These are phyloP conservation scores for Oenanthe melanoleuca DNA, from an alignment of 2,113 vertebrate genomes.

Conservation along the genomic window DNA sequence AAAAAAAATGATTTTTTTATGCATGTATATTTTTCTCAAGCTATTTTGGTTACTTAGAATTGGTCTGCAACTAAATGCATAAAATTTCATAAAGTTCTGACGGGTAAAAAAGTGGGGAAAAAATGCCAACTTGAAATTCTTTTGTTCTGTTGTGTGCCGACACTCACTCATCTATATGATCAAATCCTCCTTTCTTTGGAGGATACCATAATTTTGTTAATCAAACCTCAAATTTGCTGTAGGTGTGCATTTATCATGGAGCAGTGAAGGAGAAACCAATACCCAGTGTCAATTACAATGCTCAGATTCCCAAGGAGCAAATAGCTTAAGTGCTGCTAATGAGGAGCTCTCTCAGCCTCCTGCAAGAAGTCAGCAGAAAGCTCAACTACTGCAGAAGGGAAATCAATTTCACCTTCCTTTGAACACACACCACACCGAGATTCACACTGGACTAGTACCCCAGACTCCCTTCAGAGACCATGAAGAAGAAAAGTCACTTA, in stretches of 20 bases:
- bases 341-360: background rate
- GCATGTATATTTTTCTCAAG: background rate
- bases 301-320: background rate
- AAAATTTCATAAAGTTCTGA: background rate
- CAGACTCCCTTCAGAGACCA: background rate
- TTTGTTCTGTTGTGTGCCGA: background rate
- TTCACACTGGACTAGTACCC: background rate
- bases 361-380: background rate
- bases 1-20: background rate
- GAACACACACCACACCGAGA: background rate
- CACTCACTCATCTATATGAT: background rate
- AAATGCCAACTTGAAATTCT: background rate
- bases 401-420: background rate
- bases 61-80: background rate
- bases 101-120: background rate
- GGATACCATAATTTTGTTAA: background rate
- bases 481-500: background rate
- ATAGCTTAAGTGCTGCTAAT: background rate
- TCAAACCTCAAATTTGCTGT: background rate
- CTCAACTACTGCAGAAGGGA: background rate
- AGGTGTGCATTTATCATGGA: background rate
- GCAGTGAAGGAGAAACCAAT: background rate
- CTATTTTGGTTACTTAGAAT: background rate
- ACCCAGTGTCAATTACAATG: background rate
- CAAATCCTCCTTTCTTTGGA: background rate